These are phyloP conservation scores for Lepidochitona cinerea DNA, from an alignment of 2,888 invertebrate genomes.

Conservation along the genomic window DNA sequence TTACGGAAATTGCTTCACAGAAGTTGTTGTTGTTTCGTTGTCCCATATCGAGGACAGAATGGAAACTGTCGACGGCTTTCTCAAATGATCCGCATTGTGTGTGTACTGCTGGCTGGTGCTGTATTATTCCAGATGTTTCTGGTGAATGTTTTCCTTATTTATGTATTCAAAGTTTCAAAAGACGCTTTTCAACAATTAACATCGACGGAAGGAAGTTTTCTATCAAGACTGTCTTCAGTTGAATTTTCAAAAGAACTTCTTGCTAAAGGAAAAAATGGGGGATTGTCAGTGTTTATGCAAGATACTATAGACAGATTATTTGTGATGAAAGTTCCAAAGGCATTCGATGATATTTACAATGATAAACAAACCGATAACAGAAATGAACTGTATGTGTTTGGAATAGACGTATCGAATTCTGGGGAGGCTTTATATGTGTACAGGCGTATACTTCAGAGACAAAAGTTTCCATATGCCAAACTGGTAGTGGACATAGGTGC, in stretches of 20 bases:
- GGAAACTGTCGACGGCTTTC: too few species aligned
- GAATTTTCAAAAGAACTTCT: constrained; percentile 32
- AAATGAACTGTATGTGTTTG: constrained; percentile 23
- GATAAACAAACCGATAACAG: constrained; percentile 1
- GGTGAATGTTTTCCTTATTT: too few species aligned
- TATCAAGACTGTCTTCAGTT: too few species aligned
- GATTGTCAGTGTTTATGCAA: constrained; percentile 40
- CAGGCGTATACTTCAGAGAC: constrained; percentile 35
- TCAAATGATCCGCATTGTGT: too few species aligned
- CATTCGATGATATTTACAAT: neutral
- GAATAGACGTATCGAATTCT: constrained; percentile 53
- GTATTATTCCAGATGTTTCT: too few species aligned
- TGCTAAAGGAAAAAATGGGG: constrained; percentile 43
- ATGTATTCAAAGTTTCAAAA: too few species aligned
- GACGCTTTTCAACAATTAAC: too few species aligned
- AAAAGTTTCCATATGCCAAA: constrained; percentile 24
- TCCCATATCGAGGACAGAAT: too few species aligned
- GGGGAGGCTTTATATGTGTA: constrained; percentile 50
- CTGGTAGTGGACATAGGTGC: constrained; percentile 60
- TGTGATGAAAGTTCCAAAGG: constrained; percentile 28
- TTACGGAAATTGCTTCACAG: too few species aligned
- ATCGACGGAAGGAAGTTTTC: too few species aligned
- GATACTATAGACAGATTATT: constrained; percentile 49
- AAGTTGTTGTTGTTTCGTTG: too few species aligned
- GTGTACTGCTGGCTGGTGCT: too few species aligned